phyloP scores from a whole-genome alignment of 2,888 invertebrate species.

The Campoletis raptor region DNA sequence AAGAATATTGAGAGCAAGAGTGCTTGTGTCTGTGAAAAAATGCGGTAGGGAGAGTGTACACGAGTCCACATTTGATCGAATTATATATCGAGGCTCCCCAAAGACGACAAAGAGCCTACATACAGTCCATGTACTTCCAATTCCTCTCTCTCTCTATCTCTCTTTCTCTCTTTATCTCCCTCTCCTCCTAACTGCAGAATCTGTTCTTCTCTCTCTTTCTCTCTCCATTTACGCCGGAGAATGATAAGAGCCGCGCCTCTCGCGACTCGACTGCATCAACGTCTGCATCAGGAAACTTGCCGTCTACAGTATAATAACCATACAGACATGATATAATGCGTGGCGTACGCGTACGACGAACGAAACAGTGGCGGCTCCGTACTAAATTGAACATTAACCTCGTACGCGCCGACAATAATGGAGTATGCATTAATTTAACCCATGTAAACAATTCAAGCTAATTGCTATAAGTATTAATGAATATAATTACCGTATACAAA shows the following conservation, averaged over 20 bases:
- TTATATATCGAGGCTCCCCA: slow-evolving; percentile 38
- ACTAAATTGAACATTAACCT: slow-evolving; percentile 27
- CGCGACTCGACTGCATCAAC: slow-evolving; percentile 4
- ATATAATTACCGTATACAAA: background rate
- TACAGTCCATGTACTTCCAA: slow-evolving; percentile 29
- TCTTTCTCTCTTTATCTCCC: background rate
- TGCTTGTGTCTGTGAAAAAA: slow-evolving; percentile 21
- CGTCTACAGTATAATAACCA: slow-evolving; percentile 30
- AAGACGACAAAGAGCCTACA: slow-evolving; percentile 46
- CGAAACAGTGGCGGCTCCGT: background rate
- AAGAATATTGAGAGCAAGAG: background rate
- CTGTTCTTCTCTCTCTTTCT: slow-evolving; percentile 29
- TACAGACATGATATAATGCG: slow-evolving; percentile 40
- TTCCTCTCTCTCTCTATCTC: slow-evolving; percentile 23
- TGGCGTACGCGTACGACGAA: slow-evolving; percentile 16
- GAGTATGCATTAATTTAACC: slow-evolving; percentile 5
- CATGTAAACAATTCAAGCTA: background rate
- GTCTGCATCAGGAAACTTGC: slow-evolving; percentile 52
- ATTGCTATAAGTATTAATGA: background rate
- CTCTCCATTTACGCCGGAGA: slow-evolving; percentile 11
- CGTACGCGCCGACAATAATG: slow-evolving; percentile 1
- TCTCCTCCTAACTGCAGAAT: background rate
- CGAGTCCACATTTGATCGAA: slow-evolving; percentile 47
- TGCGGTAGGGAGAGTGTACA: background rate
- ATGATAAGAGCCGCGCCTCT: slow-evolving; percentile 28